Evolutionary conservation across 2,888 invertebrate species (phyloP), one percentile per base, ranked within the genome.

Genomic region (Euphydryas editha): DNA sequence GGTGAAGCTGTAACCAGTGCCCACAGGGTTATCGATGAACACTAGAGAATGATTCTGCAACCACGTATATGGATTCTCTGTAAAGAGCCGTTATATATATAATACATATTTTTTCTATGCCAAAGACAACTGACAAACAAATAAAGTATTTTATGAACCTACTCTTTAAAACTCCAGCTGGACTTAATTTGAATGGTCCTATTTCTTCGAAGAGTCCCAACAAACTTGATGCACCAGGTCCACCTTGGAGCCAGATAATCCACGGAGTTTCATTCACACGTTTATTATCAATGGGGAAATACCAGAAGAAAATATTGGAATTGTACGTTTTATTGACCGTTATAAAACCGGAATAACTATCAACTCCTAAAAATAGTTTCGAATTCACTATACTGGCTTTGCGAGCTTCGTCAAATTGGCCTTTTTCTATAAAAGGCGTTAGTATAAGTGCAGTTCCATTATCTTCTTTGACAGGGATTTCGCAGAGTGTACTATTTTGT

Each of bases 171-270:
- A 17, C 20, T 49, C n/a, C 46, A 65, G 56, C 13, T 24, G 59
- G 21, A 20, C 57, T 62, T 15, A 65, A 36, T 68, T 73, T 79
- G 62, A 91, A 84, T 0, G 92, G 92, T 5, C 92, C 92, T n/a
- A 91, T 79, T 74, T 92, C 91, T 24, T 90, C 86, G 58, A 92
- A 92, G 5, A 92, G 75, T 0, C 90, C 92, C 0, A 79, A 81
- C 76, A 92, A 60, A 61, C 96, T 95, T 0, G 96, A 96, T 0
- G 94, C 95, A 0, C 94, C 98, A 0, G 98, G 98, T 0, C 98
- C 98, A 8, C 98, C 98, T 93, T 98, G 96, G n/a, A 98, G 89
- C 98, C 98, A 98, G 69, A 98, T 94, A 11, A 97, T 93, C 78
- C 97, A 91, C 0, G 98, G 98, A 18, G 82, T 88, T 36, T 85